phyloP scores from a whole-genome alignment of 2,113 vertebrate species.

The Actenoides lindsayi region DNA sequence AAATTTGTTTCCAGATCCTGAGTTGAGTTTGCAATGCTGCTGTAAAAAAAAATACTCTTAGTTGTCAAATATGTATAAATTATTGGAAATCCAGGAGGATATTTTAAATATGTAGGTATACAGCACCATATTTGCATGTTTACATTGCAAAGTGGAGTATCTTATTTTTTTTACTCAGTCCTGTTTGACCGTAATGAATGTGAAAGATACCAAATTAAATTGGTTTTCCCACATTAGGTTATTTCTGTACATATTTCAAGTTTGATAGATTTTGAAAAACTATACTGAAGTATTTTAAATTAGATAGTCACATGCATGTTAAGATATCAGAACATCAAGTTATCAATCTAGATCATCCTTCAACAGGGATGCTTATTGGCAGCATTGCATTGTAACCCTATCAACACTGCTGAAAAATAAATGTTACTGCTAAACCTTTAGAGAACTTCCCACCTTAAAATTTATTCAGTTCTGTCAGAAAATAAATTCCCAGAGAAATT shows the following conservation, averaged over 20 bases:
- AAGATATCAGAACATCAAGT: not conserved
- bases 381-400: not conserved
- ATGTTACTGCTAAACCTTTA: not conserved
- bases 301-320: not conserved
- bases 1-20: not conserved
- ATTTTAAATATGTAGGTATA: not conserved
- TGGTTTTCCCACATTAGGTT: not conserved
- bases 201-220: not conserved
- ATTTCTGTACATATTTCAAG: not conserved
- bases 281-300: not conserved
- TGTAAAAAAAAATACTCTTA: not conserved
- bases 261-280: not conserved
- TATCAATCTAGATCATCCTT: not conserved
- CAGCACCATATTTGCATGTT: not conserved
- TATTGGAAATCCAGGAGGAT: not conserved
- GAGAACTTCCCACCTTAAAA: not conserved
- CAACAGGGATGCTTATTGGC: not conserved
- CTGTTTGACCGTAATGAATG: not conserved
- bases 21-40: not conserved
- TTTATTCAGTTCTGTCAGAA: not conserved
- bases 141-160: not conserved
- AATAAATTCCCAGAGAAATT: not conserved
- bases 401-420: not conserved
- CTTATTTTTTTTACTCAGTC: not conserved
- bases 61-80: not conserved